Percentiles rank a stretch among this genome's conserved stretches.
phyloP scores from a whole-genome alignment of 2,797 vertebrate genomes.

The Naso thynnoides region DNA sequence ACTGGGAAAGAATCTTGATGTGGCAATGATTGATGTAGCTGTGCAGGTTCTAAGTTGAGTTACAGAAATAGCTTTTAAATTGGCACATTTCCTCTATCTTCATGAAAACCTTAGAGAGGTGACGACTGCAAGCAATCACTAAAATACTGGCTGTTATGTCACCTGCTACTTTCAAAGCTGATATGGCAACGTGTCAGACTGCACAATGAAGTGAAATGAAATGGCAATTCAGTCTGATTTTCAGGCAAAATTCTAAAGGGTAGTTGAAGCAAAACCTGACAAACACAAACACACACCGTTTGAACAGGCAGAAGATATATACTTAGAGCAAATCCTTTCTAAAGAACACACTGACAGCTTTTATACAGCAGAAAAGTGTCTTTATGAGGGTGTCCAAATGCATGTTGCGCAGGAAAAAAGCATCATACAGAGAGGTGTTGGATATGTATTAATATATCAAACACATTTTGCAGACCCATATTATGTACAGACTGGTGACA shows the following conservation, averaged over 20 bases:
- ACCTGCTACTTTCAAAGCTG: neutral
- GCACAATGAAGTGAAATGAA: neutral
- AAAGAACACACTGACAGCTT: conserved; percentile 7
- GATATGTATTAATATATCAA: neutral
- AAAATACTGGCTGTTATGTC: neutral
- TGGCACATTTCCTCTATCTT: accelerated
- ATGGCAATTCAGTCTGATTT: neutral
- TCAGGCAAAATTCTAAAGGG: neutral
- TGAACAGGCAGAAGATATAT: neutral
- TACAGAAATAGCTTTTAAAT: neutral
- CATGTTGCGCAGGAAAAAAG: conserved; percentile 3
- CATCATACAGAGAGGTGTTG: neutral
- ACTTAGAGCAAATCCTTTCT: neutral
- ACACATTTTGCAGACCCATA: no score
- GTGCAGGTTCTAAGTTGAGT: neutral
- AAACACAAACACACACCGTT: neutral
- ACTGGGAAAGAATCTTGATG: neutral
- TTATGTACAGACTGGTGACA: no score
- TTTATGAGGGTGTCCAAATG: neutral
- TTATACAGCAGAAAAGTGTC: neutral
- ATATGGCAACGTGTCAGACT: neutral
- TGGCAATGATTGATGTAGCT: neutral
- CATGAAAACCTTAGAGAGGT: neutral
- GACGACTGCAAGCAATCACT: neutral
- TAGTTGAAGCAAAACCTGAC: neutral